These are phyloP conservation scores for Pyrrhosoma nymphula DNA, from an alignment of 2,888 invertebrate species.

Conservation along the genomic window DNA sequence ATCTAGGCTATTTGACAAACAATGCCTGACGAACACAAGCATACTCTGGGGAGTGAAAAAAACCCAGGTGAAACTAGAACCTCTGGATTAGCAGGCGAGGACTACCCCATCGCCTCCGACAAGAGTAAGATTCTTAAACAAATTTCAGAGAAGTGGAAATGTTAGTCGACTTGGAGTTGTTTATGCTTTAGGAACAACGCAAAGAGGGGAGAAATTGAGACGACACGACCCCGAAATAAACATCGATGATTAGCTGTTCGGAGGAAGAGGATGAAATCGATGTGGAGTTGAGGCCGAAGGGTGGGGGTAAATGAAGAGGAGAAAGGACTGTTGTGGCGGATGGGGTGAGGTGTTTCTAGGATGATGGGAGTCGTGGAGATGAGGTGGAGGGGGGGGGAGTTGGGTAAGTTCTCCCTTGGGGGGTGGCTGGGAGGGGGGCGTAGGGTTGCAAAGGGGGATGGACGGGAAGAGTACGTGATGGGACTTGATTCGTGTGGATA, in stretches of 20 bases:
- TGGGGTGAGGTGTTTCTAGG: background rate
- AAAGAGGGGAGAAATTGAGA: background rate
- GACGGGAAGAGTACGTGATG: slow-evolving; percentile 42
- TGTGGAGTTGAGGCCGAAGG: background rate
- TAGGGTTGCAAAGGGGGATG: background rate
- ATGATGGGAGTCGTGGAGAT: background rate
- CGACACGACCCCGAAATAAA: background rate
- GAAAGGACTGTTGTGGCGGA: background rate
- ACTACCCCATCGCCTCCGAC: too few species aligned
- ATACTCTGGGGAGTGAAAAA: too few species aligned
- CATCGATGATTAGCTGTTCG: background rate
- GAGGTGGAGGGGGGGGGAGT: slow-evolving; percentile 8
- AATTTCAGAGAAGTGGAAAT: too few species aligned
- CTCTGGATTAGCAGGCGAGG: too few species aligned
- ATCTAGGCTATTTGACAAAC: too few species aligned
- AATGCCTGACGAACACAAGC: too few species aligned
- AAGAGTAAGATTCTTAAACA: too few species aligned
- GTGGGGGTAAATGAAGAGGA: background rate
- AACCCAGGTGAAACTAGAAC: too few species aligned
- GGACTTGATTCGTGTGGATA: slow-evolving; percentile 57
- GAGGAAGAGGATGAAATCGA: background rate
- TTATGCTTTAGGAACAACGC: background rate
- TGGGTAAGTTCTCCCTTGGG: background rate
- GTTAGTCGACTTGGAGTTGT: background rate
- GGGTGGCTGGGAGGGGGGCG: background rate